Percentiles rank a stretch among this genome's conserved stretches.
Evolutionary conservation across 2,113 vertebrate species (phyloP).

Genomic region (Patagioenas fasciata): DNA sequence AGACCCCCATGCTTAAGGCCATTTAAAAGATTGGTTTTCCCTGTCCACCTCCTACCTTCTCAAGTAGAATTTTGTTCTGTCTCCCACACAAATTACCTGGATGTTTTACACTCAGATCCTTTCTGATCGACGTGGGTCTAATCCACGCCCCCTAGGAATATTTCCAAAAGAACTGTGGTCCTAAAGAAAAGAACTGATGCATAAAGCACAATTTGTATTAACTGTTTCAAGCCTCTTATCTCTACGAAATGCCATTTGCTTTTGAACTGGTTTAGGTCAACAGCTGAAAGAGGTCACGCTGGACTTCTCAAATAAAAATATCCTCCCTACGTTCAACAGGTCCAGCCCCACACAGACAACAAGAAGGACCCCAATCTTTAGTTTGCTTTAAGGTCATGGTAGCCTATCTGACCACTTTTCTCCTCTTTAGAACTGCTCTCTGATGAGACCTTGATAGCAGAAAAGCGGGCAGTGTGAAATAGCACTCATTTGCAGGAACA

Average conservation of each 20-base stretch:
- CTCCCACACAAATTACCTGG: background rate
- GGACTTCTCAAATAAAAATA: background rate
- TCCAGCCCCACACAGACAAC: fast-evolving
- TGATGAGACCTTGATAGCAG: background rate
- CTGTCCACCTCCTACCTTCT: background rate
- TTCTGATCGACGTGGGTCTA: background rate
- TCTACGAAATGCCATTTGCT: background rate
- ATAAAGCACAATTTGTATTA: background rate
- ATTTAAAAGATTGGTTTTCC: background rate
- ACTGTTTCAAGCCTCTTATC: background rate
- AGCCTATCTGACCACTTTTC: background rate
- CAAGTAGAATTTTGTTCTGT: background rate
- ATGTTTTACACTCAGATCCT: background rate
- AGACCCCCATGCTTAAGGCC: background rate
- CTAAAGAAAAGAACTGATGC: background rate
- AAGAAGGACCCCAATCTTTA: background rate
- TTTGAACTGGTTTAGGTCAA: background rate
- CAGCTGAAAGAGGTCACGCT: background rate
- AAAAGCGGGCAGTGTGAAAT: background rate
- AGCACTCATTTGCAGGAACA: background rate
- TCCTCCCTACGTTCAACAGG: background rate
- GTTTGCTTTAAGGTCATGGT: background rate
- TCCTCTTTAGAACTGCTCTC: background rate
- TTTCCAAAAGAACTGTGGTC: background rate
- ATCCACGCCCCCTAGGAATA: background rate